Conservation (phyloP, 2,888 invertebrate genomes). For the Drosophila neoperkinsi region DNA sequence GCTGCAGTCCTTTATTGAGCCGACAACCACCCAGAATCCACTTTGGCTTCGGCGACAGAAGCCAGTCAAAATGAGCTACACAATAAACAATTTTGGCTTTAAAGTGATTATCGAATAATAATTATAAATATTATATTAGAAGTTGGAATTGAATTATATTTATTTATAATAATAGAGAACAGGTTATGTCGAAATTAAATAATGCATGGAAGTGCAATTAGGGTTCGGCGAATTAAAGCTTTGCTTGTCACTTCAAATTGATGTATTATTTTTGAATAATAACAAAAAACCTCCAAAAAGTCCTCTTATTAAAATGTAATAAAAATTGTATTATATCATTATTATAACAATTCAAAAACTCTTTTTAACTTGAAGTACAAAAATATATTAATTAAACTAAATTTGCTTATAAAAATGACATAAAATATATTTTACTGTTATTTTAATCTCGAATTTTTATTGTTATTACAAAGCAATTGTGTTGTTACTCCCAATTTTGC, state of each 20-base stretch:
- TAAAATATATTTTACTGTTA: background rate
- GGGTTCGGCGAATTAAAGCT: no score
- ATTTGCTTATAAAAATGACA: background rate
- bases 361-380: no score
- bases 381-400: background rate
- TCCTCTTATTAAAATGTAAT: background rate
- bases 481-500: background rate
- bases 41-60: conserved; percentile 46
- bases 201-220: no score
- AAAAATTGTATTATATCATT: background rate
- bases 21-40: conserved; percentile 32
- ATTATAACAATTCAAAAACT: background rate
- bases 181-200: background rate
- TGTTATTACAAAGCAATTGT: background rate
- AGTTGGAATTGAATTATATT: background rate
- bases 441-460: background rate
- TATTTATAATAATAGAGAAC: background rate
- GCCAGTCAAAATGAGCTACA: conserved; percentile 10
- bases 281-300: no score
- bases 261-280: no score
- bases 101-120: background rate
- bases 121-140: background rate
- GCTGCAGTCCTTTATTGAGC: conserved; percentile 77
- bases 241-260: no score
- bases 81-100: background rate